These are phyloP conservation scores for Cetonia aurata DNA, from an alignment of 2,888 invertebrate species.

Conservation along the genomic window DNA sequence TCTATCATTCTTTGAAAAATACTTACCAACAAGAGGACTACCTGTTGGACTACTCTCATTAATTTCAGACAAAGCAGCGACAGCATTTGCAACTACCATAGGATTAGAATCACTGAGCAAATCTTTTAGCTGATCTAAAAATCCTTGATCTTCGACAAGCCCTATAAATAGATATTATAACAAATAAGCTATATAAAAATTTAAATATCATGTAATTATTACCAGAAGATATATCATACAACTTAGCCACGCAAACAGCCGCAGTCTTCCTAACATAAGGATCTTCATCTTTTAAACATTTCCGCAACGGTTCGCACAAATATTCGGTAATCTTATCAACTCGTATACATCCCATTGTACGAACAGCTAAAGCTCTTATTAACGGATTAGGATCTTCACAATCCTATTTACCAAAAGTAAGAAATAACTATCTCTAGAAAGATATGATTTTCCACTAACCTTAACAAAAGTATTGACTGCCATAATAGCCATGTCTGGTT, in stretches of 20 bases:
- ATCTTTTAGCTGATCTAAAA: constrained; percentile 96
- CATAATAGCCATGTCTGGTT: constrained; percentile 99
- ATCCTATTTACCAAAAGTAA: constrained; percentile 73
- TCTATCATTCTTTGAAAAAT: not conserved
- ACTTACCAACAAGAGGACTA: constrained; percentile 85
- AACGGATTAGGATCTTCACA: constrained; percentile 99
- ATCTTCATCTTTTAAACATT: constrained; percentile 95
- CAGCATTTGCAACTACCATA: constrained; percentile 99
- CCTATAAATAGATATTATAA: constrained; percentile 54
- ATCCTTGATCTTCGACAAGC: constrained; percentile 85
- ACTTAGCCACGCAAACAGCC: constrained; percentile 98
- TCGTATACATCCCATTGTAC: constrained; percentile 99
- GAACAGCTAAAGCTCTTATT: constrained; percentile 96
- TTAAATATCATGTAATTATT: constrained; percentile 59
- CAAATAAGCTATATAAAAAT: not conserved
- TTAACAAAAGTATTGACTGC: constrained; percentile 99
- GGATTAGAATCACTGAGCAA: constrained; percentile 98
- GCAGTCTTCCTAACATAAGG: constrained; percentile 99
- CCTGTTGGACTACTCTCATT: constrained; percentile 97
- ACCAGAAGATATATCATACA: constrained; percentile 93
- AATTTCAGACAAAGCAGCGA: constrained; percentile 98
- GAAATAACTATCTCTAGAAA: constrained; percentile 1
- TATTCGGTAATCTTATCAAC: constrained; percentile 99
- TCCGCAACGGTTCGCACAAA: constrained; percentile 96
- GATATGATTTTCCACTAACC: constrained; percentile 68